Evolutionary conservation across 2,888 invertebrate genomes (phyloP).

Genomic region (Eupsilia transversa): DNA sequence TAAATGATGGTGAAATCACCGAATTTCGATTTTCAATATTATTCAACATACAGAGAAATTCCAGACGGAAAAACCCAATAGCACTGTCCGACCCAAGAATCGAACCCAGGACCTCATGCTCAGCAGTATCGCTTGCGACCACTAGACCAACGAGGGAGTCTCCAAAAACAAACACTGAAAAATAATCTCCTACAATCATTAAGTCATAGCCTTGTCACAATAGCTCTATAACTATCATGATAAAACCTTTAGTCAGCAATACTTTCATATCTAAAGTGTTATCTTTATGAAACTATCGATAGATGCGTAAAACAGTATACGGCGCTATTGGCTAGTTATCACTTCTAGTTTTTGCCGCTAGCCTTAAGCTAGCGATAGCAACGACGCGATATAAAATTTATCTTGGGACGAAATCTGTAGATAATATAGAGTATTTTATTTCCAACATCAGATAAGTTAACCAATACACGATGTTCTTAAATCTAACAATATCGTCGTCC

Average conservation of each 20-base stretch:
- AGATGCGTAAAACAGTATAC: slow-evolving; percentile 23
- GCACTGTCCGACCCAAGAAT: too few relatives aligned
- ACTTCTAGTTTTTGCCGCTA: background rate
- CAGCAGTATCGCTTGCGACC: too few relatives aligned
- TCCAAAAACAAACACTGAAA: too few relatives aligned
- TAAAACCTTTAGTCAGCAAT: slow-evolving; percentile 3
- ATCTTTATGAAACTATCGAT: slow-evolving; percentile 2
- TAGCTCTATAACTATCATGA: background rate
- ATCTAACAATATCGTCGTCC: too few relatives aligned
- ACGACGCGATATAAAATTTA: slow-evolving; percentile 12
- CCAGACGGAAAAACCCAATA: too few relatives aligned
- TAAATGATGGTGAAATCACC: too few relatives aligned
- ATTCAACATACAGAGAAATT: too few relatives aligned
- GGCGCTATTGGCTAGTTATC: background rate
- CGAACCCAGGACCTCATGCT: too few relatives aligned
- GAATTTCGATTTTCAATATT: too few relatives aligned
- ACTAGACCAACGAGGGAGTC: too few relatives aligned
- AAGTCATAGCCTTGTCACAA: slow-evolving; percentile 3
- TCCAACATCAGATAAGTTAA: slow-evolving; percentile 5
- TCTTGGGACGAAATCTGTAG: slow-evolving; percentile 11
- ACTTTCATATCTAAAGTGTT: slow-evolving; percentile 10
- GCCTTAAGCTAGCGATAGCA: background rate
- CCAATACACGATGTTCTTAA: too few relatives aligned
- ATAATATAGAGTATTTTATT: background rate
- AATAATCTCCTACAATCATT: slow-evolving; percentile 5